Percentiles rank a stretch among this genome's conserved stretches.
Evolutionary conservation across 2,888 invertebrate genomes (phyloP).

Genomic region (Prostheceraeus crozeri): DNA sequence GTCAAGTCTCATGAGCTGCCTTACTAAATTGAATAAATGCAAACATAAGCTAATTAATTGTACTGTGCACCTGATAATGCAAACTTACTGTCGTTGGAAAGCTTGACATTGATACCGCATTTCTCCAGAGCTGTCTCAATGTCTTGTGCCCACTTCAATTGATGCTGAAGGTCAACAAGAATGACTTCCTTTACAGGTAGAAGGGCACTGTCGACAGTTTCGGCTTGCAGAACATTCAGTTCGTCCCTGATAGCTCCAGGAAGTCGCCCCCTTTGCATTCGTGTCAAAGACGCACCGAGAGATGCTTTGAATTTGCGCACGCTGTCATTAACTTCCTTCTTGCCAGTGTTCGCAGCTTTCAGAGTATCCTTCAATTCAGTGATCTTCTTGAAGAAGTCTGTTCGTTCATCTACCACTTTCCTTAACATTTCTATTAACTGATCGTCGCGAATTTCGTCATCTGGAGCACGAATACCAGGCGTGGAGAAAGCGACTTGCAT

Average conservation of each 20-base stretch:
- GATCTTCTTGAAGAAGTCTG: slow-evolving; percentile 42
- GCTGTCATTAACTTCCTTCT: no score
- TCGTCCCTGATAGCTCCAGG: slow-evolving; percentile 48
- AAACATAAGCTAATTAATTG: no score
- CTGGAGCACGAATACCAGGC: slow-evolving; percentile 50
- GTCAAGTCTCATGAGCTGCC: no score
- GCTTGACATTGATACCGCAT: slow-evolving; percentile 51
- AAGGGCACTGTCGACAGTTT: slow-evolving; percentile 44
- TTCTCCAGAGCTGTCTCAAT: slow-evolving; percentile 50
- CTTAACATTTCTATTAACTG: slow-evolving; percentile 49
- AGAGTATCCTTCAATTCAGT: background rate
- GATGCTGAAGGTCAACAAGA: slow-evolving; percentile 45
- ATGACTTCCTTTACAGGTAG: slow-evolving; percentile 45
- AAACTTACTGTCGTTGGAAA: slow-evolving; percentile 51
- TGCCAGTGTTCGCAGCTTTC: background rate
- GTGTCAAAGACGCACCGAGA: no score
- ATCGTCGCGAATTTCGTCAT: slow-evolving; percentile 51
- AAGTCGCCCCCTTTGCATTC: no score
- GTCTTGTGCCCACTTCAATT: slow-evolving; percentile 47
- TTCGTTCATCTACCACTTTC: slow-evolving; percentile 48
- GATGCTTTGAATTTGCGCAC: no score
- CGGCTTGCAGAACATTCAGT: slow-evolving; percentile 46
- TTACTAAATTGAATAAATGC: no score
- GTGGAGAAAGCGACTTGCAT: slow-evolving; percentile 52
- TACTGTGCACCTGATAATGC: no score